Percentiles rank a stretch among this genome's conserved stretches.
Evolutionary conservation across 1,140 invertebrate species (phyloP).

Genomic region (Calliopsis andreniformis): DNA sequence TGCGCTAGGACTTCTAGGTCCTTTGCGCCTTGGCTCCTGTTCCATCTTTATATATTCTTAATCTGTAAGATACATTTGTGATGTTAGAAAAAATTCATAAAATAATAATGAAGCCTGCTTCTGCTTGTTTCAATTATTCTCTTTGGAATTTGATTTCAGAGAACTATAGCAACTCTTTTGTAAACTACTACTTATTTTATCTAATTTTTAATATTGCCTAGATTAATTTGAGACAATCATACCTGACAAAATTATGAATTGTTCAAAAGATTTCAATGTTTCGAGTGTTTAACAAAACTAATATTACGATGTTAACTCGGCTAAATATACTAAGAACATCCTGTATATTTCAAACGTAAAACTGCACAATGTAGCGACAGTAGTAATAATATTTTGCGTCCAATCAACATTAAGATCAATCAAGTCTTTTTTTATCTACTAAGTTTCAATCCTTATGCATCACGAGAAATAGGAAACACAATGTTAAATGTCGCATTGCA

Average conservation of each 20-base stretch:
- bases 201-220: too few species aligned
- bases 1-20: conserved; percentile 74
- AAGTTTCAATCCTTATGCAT: neutral
- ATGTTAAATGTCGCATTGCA: conserved; percentile 51
- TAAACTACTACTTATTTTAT: too few species aligned
- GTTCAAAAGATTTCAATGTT: too few species aligned
- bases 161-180: too few species aligned
- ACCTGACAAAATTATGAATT: too few species aligned
- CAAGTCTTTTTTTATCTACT: neutral
- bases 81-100: neutral
- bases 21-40: conserved; percentile 72
- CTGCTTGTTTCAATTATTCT: too few species aligned
- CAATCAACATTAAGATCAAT: neutral
- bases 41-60: conserved; percentile 65
- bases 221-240: too few species aligned
- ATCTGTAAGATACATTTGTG: neutral
- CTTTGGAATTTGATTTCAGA: too few species aligned
- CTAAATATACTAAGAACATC: neutral
- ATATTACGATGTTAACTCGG: neutral
- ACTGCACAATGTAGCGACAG: neutral
- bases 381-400: neutral
- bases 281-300: neutral
- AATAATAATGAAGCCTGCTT: too few species aligned
- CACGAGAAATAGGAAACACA: neutral
- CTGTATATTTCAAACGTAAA: neutral